Evolutionary conservation across 2,797 vertebrate species (phyloP).

Genomic region (Sitta carolinensis): DNA sequence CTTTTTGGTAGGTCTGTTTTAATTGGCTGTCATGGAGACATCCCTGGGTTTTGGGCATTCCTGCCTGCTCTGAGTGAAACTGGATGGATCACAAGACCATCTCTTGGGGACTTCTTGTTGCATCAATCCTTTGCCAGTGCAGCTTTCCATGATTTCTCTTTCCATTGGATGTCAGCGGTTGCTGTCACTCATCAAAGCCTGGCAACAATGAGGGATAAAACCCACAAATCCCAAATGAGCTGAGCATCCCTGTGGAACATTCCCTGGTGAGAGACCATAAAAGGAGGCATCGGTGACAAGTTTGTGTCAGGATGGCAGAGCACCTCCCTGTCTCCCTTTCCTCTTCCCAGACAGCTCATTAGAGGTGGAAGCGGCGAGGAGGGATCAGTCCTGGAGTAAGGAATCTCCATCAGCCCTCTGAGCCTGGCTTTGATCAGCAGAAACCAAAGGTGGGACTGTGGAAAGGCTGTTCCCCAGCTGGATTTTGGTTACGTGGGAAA

Average conservation of each 20-base stretch:
- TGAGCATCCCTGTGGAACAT: not conserved
- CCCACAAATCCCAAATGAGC: not conserved
- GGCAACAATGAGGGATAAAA: not conserved
- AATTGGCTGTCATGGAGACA: not conserved
- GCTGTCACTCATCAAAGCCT: not conserved
- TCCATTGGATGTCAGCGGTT: not conserved
- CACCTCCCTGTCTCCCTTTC: not conserved
- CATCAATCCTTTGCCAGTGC: not conserved
- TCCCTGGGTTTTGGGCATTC: not conserved
- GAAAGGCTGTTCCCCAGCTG: not conserved
- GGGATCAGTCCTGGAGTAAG: not conserved
- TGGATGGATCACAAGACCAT: not conserved
- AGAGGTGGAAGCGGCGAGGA: not conserved
- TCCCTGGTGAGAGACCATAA: not conserved
- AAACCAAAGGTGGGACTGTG: not conserved
- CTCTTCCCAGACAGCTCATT: conserved; percentile 24
- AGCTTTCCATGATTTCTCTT: not conserved
- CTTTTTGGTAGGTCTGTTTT: not conserved
- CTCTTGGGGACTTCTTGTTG: not conserved
- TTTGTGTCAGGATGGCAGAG: not conserved
- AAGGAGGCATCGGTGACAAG: not conserved
- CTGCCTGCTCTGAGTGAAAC: not conserved
- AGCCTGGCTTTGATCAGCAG: conserved; percentile 23
- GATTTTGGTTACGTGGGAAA: not conserved
- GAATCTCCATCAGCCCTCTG: not conserved